These are phyloP conservation scores for Agonopterix subpropinquella DNA, from an alignment of 2,888 invertebrate genomes.

Conservation along the genomic window DNA sequence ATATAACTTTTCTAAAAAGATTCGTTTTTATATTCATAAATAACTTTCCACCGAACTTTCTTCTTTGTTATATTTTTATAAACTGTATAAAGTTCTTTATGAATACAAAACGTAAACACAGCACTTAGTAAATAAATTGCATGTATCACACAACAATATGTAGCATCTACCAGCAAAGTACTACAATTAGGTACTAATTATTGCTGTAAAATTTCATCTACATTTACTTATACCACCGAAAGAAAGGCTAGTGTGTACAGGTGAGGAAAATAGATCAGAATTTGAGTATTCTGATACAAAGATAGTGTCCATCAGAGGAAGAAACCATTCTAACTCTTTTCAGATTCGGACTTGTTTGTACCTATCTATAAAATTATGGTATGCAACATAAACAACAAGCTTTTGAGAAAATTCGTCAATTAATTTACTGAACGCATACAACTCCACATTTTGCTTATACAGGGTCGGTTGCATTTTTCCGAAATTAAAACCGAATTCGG, in stretches of 20 bases:
- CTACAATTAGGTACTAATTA: constrained; percentile 70
- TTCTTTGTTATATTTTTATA: background rate
- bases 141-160: constrained; percentile 65
- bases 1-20: constrained; percentile 47
- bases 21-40: constrained; percentile 38
- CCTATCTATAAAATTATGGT: too few species aligned
- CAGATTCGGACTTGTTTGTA: too few species aligned
- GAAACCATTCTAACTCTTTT: too few species aligned
- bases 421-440: too few species aligned
- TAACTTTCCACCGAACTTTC: constrained; percentile 14
- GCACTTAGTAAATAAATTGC: constrained; percentile 51
- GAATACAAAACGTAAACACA: constrained; percentile 35
- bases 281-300: too few species aligned
- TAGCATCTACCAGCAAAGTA: constrained; percentile 68
- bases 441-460: too few species aligned
- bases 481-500: too few species aligned
- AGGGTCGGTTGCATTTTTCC: too few species aligned
- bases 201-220: constrained; percentile 69
- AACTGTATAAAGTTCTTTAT: constrained; percentile 20
- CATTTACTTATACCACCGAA: constrained; percentile 57
- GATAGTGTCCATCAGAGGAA: too few species aligned
- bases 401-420: too few species aligned
- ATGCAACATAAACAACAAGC: too few species aligned
- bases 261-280: constrained; percentile 24
- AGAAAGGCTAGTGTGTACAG: constrained; percentile 57